phyloP scores from a whole-genome alignment of 2,888 invertebrate species.

The Pardosa pseudoannulata region DNA sequence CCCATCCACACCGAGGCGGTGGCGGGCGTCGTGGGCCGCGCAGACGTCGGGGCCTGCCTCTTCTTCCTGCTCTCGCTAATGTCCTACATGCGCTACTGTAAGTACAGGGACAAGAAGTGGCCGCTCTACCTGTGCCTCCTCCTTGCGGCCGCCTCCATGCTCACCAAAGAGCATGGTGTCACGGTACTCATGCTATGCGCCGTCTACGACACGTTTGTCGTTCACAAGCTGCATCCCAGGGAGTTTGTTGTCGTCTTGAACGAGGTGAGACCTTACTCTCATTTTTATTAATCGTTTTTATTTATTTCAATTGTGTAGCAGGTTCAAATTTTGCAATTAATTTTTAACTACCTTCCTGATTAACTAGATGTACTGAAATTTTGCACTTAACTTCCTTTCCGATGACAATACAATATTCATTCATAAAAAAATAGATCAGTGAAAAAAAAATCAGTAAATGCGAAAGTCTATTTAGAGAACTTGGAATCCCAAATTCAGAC shows the following conservation, averaged over 20 bases:
- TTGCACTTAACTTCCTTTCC: too few relatives aligned
- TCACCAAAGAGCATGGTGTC: constrained; percentile 97
- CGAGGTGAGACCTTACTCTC: constrained; percentile 69
- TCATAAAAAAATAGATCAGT: too few relatives aligned
- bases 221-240: constrained; percentile 75
- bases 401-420: too few relatives aligned
- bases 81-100: constrained; percentile 86
- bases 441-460: too few relatives aligned
- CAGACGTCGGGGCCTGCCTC: constrained; percentile 93
- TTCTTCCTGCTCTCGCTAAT: constrained; percentile 92
- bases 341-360: too few relatives aligned
- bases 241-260: constrained; percentile 71
- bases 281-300: too few relatives aligned
- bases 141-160: constrained; percentile 87
- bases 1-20: constrained; percentile 98
- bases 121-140: constrained; percentile 83
- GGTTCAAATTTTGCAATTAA: too few relatives aligned
- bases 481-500: too few relatives aligned
- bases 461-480: too few relatives aligned
- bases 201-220: constrained; percentile 88
- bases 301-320: too few relatives aligned
- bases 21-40: constrained; percentile 95
- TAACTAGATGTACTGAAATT: too few relatives aligned
- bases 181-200: constrained; percentile 93
- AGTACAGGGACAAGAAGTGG: constrained; percentile 63